These are phyloP conservation scores for Hypocryptadius cinnamomeus DNA, from an alignment of 2,113 vertebrate species.

Conservation along the genomic window DNA sequence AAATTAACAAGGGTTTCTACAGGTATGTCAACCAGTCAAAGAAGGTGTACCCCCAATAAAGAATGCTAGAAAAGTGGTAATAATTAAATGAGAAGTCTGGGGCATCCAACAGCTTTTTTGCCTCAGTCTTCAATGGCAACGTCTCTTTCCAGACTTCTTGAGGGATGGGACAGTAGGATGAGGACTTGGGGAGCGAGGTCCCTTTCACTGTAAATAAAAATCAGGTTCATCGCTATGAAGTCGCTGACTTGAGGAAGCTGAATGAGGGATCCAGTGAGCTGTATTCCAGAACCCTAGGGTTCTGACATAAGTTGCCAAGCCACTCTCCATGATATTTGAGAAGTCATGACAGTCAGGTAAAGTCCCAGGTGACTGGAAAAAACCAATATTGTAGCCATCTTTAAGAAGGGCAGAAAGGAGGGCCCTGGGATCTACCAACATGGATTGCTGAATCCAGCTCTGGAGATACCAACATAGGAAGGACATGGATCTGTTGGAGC, in stretches of 20 bases:
- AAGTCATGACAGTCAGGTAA: background rate
- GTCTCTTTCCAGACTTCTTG: background rate
- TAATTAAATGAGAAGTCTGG: background rate
- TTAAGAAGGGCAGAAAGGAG: background rate
- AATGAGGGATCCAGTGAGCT: background rate
- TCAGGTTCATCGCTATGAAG: background rate
- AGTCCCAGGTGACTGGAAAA: background rate
- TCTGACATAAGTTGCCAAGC: background rate
- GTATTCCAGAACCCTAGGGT: background rate
- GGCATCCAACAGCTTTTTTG: background rate
- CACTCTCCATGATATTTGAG: background rate
- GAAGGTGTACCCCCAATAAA: background rate
- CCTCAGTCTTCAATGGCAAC: background rate
- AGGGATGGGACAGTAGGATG: background rate
- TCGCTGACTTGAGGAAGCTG: background rate
- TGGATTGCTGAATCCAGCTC: background rate
- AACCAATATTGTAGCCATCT: background rate
- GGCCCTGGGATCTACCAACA: fast-evolving
- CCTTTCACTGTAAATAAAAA: background rate
- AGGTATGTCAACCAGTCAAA: background rate
- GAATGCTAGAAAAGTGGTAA: background rate
- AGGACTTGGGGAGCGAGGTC: background rate
- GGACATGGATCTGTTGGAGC: background rate
- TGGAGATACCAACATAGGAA: background rate
- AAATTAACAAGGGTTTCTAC: background rate